Base-by-base conservation (phyloP, 92 coral and sea anemone species). In the Phenganax marumi region DNA sequence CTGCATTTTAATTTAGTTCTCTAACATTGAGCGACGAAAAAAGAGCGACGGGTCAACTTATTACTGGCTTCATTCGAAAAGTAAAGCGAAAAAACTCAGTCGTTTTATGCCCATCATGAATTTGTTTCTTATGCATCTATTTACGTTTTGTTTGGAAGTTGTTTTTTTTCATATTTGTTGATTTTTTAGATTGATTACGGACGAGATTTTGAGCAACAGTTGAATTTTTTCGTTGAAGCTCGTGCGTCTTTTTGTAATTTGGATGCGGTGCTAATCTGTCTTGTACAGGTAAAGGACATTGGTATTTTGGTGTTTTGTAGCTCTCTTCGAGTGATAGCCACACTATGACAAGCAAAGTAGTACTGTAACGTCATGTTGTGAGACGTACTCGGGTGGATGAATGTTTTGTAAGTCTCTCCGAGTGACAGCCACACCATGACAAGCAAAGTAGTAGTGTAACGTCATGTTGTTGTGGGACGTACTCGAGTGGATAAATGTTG, bases 151-250 rank as follows among this genome's bases (percentile, higher is more conserved):
- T 74, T 14, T 8, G 10, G 26, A 77, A 23, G 24, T 0, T 17
- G 33, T 12, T 23, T 66, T 10, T 75, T 22, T 52, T 73, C n/a
- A 46, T 54, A 33, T 33, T 2, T 33, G 43, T 33, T 33, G 43
- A 1, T 33, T 33, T 50, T 90, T 25, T 73, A 96, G 97, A 93
- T 90, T 75, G 99, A 92, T 73, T 92, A 89, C 86, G 98, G 97
- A 64, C 99, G 97, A 84, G 99, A 96, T 88, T 96, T 96, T 79
- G 99, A 96, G 84, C 91, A 90, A 75, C 99, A 96, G 90, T 85
- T 96, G 68, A 95, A 96, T 81, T 96, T 93, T 80, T 96, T 72
- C 73, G 97, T 96, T 47, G 99, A 96, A 24, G 92, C 97, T n/a
- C 89, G 99, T 12, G 93, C 99, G 0, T 90, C 97, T 13, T 96